Evolutionary conservation across 2,888 invertebrate genomes (phyloP).

Genomic region (Oligia fasciuncula): DNA sequence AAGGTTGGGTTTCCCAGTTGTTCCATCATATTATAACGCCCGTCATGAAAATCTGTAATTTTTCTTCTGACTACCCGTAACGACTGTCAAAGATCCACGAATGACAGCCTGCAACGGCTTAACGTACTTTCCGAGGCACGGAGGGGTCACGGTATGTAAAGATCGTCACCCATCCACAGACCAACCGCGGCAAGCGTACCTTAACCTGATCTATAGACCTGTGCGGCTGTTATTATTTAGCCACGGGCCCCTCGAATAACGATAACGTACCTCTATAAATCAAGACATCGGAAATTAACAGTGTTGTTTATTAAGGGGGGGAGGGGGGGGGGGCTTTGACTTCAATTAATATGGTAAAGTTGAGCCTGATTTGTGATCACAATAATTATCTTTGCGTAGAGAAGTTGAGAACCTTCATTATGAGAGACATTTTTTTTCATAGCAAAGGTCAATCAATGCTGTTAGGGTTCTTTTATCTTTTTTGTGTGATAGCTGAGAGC

Average conservation of each 20-base stretch:
- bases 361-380: background rate
- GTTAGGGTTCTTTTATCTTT: background rate
- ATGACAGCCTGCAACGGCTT: too few species aligned
- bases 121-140: too few species aligned
- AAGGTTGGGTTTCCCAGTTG: too few species aligned
- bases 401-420: background rate
- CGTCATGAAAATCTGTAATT: too few species aligned
- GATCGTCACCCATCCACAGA: too few species aligned
- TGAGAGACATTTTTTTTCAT: background rate
- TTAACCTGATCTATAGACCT: too few species aligned
- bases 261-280: slow-evolving; percentile 26
- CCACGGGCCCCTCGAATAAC: slow-evolving; percentile 31
- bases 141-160: too few species aligned
- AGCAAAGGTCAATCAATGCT: background rate
- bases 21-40: too few species aligned
- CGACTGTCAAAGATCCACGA: too few species aligned
- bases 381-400: background rate
- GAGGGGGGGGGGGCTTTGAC: background rate
- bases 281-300: slow-evolving; percentile 33
- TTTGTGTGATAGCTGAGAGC: background rate
- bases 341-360: slow-evolving; percentile 4
- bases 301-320: slow-evolving; percentile 8
- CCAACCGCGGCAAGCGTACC: too few species aligned
- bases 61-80: too few species aligned
- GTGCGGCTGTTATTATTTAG: too few species aligned